These are phyloP conservation scores for Zophobas morio DNA, from an alignment of 1,140 invertebrate genomes.

Conservation along the genomic window DNA sequence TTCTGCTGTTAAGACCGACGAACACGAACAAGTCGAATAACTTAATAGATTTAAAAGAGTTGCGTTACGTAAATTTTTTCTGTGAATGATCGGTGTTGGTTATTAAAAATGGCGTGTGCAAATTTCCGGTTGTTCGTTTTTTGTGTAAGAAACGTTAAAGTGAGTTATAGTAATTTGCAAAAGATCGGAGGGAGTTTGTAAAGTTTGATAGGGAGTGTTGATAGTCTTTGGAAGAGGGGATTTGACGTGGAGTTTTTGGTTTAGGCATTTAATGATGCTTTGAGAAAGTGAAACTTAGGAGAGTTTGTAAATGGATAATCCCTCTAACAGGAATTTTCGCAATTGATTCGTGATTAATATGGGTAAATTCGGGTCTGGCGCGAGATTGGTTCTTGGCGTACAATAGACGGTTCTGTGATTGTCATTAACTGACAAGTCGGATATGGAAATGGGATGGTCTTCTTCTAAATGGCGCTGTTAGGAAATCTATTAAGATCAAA, in stretches of 20 bases:
- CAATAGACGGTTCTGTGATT: conserved; percentile 34
- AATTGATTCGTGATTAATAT: conserved; percentile 16
- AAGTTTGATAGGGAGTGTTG: neutral
- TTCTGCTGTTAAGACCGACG: no score
- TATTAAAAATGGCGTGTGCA: neutral
- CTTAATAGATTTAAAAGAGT: no score
- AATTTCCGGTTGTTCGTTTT: neutral
- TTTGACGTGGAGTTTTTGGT: neutral
- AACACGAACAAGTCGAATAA: no score
- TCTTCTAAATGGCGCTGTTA: conserved; percentile 45
- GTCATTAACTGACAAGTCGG: conserved; percentile 43
- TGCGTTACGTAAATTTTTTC: no score
- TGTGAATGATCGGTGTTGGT: neutral
- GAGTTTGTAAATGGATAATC: neutral
- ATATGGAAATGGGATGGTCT: conserved; percentile 45
- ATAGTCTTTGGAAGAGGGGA: neutral
- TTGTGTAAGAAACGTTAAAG: neutral
- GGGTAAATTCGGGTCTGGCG: conserved; percentile 9
- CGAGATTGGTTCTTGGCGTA: conserved; percentile 23
- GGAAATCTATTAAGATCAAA: conserved; percentile 46
- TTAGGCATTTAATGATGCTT: neutral
- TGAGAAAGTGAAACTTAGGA: conserved; percentile 3
- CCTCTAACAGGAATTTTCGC: conserved; percentile 23
- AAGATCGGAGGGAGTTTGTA: conserved; percentile 7
- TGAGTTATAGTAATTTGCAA: conserved; percentile 9